Percentiles rank a stretch among this genome's conserved stretches.
These are phyloP conservation scores for Ramphastos sulfuratus DNA, from an alignment of 2,113 vertebrate genomes.

Conservation along the genomic window DNA sequence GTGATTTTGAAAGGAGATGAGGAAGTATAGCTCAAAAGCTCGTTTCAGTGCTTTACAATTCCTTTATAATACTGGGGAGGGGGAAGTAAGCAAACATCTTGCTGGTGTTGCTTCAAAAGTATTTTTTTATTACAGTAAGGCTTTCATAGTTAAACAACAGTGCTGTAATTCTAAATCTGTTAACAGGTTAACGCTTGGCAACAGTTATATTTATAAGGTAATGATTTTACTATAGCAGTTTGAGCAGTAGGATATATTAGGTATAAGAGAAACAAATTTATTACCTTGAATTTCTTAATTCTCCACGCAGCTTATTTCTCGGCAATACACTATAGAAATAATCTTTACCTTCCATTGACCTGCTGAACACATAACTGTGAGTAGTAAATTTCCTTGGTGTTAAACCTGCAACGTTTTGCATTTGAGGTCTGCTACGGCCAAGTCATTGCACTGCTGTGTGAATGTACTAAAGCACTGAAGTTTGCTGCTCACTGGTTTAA, in stretches of 20 bases:
- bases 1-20: not conserved
- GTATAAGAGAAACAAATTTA: not conserved
- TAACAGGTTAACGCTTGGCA: conserved; percentile 35
- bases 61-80: not conserved
- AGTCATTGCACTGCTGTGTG: fast-evolving
- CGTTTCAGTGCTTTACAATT: not conserved
- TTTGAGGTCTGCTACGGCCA: not conserved
- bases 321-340: not conserved
- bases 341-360: not conserved
- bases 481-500: not conserved
- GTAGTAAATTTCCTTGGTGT: not conserved
- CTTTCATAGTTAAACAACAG: conserved; percentile 6
- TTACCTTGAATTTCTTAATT: conserved; percentile 47
- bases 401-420: not conserved
- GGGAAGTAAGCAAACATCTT: not conserved
- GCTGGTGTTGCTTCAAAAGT: not conserved
- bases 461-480: not conserved
- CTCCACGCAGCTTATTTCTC: not conserved
- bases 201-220: conserved; percentile 7
- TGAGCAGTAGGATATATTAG: not conserved
- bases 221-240: conserved; percentile 30
- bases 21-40: not conserved
- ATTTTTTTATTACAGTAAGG: not conserved
- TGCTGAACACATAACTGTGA: not conserved
- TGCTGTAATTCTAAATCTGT: conserved; percentile 10